Percentiles rank a stretch among this genome's conserved stretches.
phyloP scores from a whole-genome alignment of 2,797 vertebrate species.

The Coranthus polyacanthus region DNA sequence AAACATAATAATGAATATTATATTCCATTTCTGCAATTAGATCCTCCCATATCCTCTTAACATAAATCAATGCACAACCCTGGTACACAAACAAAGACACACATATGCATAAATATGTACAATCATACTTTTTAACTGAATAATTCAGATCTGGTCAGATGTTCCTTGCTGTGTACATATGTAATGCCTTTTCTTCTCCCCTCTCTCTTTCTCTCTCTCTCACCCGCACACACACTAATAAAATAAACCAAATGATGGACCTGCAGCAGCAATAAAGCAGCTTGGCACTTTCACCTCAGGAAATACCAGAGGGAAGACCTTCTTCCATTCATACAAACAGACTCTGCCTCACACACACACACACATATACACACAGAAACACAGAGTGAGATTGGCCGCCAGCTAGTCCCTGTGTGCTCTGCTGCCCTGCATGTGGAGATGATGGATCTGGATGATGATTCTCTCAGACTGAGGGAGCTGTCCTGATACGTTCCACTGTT shows the following conservation, averaged over 20 bases:
- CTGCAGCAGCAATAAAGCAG: constrained; percentile 17
- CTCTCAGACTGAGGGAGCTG: constrained; percentile 36
- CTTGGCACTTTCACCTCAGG: constrained; percentile 29
- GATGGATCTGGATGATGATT: constrained; percentile 42
- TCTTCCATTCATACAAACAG: not conserved
- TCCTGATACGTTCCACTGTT: constrained; percentile 4
- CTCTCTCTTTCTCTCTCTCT: too few species aligned
- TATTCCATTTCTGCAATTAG: too few species aligned
- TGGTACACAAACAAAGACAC: too few species aligned
- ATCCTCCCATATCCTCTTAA: too few species aligned
- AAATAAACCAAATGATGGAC: constrained; percentile 16
- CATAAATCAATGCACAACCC: not conserved
- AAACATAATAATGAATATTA: too few species aligned
- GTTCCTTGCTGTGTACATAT: not conserved
- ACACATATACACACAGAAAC: not conserved
- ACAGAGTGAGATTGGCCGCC: constrained; percentile 1
- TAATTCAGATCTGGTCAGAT: not conserved
- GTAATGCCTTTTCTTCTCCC: not conserved
- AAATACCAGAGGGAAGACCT: constrained; percentile 15
- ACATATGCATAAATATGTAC: not conserved
- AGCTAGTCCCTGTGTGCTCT: constrained; percentile 18
- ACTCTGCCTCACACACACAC: not conserved
- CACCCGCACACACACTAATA: not conserved
- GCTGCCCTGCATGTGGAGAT: constrained; percentile 31
- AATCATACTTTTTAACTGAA: too few species aligned